phyloP scores from a whole-genome alignment of 1,140 invertebrate genomes.

The Globodera rostochiensis region DNA sequence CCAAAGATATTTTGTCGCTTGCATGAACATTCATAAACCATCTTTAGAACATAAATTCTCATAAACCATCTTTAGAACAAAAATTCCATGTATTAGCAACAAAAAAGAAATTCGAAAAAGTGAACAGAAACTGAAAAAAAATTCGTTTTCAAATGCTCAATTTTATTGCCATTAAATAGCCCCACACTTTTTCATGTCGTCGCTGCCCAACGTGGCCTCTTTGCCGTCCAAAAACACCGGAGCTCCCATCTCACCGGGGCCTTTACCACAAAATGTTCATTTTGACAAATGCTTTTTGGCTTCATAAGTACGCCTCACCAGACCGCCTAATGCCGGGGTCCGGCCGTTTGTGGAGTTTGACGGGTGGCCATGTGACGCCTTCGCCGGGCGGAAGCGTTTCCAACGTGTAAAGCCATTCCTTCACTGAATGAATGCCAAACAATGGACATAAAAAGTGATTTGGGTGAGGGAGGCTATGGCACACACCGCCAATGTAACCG shows the following conservation, averaged over 20 bases:
- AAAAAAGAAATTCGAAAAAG: neutral
- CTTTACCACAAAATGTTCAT: conserved; percentile 8
- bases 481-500: neutral
- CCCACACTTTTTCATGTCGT: conserved; percentile 53
- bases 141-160: neutral
- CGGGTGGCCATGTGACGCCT: conserved; percentile 33
- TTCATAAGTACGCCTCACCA: neutral
- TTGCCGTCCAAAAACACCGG: conserved; percentile 41
- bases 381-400: conserved; percentile 24
- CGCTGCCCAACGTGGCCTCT: conserved; percentile 35
- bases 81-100: too few species aligned
- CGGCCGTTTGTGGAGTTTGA: conserved; percentile 24
- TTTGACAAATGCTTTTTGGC: conserved; percentile 2
- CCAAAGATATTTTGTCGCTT: conserved; percentile 53
- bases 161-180: neutral
- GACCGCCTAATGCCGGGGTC: conserved; percentile 26
- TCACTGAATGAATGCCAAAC: neutral
- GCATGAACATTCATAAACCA: conserved; percentile 56
- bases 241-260: conserved; percentile 46
- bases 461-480: neutral
- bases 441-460: too few species aligned
- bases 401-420: conserved; percentile 17
- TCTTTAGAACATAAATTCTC: conserved; percentile 47
- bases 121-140: neutral
- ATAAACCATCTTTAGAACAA: conserved; percentile 41